phyloP scores from a whole-genome alignment of 2,888 invertebrate genomes.

The Fragum whitleyi region DNA sequence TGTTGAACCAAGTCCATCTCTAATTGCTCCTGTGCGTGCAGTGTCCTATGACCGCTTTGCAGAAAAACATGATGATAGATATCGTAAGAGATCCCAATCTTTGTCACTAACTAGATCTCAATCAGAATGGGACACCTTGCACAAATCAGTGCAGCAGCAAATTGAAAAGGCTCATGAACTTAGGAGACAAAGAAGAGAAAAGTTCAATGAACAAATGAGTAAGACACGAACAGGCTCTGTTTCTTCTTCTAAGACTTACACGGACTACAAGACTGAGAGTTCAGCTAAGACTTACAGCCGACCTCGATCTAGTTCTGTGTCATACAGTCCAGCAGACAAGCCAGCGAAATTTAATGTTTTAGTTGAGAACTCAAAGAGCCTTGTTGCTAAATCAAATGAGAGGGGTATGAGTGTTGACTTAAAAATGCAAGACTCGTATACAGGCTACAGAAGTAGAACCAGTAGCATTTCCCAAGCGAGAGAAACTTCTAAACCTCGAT shows the following conservation, averaged over 20 bases:
- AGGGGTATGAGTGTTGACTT: constrained; percentile 24
- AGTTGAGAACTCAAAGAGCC: constrained; percentile 52
- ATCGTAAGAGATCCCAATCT: constrained; percentile 39
- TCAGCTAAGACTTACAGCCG: constrained; percentile 12
- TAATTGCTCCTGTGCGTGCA: constrained; percentile 14
- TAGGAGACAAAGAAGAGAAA: background rate
- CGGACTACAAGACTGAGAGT: constrained; percentile 15
- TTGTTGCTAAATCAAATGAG: constrained; percentile 39
- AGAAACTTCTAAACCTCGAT: background rate
- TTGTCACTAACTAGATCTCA: constrained; percentile 20
- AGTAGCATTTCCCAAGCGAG: constrained; percentile 9
- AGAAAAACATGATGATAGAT: background rate
- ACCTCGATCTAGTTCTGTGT: constrained; percentile 56
- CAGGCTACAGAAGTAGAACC: constrained; percentile 20
- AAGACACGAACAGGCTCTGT: background rate
- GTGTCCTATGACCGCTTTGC: constrained; percentile 19
- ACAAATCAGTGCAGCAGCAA: constrained; percentile 25
- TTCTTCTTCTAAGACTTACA: background rate
- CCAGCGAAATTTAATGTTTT: constrained; percentile 37
- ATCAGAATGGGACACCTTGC: constrained; percentile 29
- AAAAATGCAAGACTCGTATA: constrained; percentile 10
- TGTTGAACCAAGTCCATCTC: constrained; percentile 28
- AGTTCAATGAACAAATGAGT: background rate
- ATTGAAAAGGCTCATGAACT: constrained; percentile 28
- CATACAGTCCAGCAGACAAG: constrained; percentile 33